Base-by-base conservation (phyloP, 2,797 vertebrate species). In the Vespertilio murinus region DNA sequence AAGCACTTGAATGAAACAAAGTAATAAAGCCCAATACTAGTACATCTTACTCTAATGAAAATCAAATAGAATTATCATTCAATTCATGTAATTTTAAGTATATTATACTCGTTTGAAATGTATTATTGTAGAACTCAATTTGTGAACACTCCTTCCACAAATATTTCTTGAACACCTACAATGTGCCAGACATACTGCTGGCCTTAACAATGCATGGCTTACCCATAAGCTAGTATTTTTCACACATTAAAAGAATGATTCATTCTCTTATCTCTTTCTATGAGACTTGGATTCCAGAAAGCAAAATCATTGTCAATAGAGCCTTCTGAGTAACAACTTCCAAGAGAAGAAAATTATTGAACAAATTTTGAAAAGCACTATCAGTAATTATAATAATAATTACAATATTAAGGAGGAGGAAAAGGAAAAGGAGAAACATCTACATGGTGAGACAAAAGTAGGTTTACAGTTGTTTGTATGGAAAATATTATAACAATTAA, bases 241-340 rank as follows among this genome's bases (percentile, higher is more conserved):
- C 22, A 42, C 6, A 22, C 18, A 33, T 82, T 64, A 59, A 2
- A 77, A 38, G 35, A 91, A 80, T 42, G 13, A 67, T 20, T 75
- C 28, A 42, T 59, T 33, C 54, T 56, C 25, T 85, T 67, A 71
- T 23, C 18, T 78, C 9, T 20, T 69, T 92, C 87, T 56, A 61
- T 16, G 71, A 90, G 45, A 71, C 35, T 82, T 70, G 74, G 64
- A 77, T 22, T 80, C 25, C 86, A 78, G 18, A 93, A 95, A 79
- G 40, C 30, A 94, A 49, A 88, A 78, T 87, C 25, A 45, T n/a
- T n/a, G 10, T 45, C 49, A 40, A 38, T 12, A 65, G 14, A 35
- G 40, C 49, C 38, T 93, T 56, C n/a, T 35, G 9, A 56, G 11
- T n/a, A 86, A 79, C 30, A 65, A 85, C 52, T 54, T 91, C n/a